Evolutionary conservation across 1,140 invertebrate genomes (phyloP).

Genomic region (Drosophila sp.): DNA sequence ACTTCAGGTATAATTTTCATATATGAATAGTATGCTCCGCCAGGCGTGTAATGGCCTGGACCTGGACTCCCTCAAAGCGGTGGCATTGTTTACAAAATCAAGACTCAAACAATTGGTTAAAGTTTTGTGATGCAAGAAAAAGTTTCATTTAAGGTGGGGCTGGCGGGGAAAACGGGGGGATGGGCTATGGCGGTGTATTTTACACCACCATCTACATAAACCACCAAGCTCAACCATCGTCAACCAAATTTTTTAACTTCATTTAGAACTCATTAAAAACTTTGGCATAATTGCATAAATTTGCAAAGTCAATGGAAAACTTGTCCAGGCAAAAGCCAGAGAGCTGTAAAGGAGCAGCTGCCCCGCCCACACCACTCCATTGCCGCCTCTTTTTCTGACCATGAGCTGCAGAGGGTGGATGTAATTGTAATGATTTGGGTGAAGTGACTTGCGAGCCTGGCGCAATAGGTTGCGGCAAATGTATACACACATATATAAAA

Average conservation of each 20-base stretch:
- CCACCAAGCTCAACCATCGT: slow-evolving; percentile 66
- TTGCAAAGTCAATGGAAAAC: slow-evolving; percentile 78
- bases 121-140: slow-evolving; percentile 49
- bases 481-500: background rate
- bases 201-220: slow-evolving; percentile 63
- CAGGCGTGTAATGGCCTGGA: background rate
- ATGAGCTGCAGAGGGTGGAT: background rate
- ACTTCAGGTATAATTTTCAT: background rate
- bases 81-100: slow-evolving; percentile 35
- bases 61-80: background rate
- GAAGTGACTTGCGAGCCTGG: background rate
- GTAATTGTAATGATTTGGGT: slow-evolving; percentile 2
- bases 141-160: slow-evolving; percentile 49
- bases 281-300: slow-evolving; percentile 81
- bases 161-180: background rate
- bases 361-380: background rate
- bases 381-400: background rate
- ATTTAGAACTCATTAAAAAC: slow-evolving; percentile 81
- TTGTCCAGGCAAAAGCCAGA: slow-evolving; percentile 39
- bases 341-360: slow-evolving; percentile 3
- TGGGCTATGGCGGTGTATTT: slow-evolving; percentile 48
- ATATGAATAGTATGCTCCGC: too few relatives aligned
- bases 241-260: slow-evolving; percentile 76
- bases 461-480: background rate
- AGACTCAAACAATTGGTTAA: slow-evolving; percentile 49